Evolutionary conservation across 1,140 invertebrate genomes (phyloP).

Genomic region (Drosophila micromelanica): DNA sequence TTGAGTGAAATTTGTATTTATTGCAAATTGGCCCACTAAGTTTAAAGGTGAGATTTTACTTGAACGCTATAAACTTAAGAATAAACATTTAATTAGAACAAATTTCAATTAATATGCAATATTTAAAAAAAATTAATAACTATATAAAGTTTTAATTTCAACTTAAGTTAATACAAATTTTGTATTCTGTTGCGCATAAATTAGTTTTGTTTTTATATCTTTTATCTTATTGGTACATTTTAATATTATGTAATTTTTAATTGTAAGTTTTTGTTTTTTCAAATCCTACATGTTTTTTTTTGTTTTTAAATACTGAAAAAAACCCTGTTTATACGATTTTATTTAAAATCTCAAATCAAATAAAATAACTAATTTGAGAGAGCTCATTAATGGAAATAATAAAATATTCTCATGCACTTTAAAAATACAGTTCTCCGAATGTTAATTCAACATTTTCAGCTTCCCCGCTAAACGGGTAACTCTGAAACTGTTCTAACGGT

Average conservation of each 20-base stretch:
- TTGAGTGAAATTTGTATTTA: conserved; percentile 65
- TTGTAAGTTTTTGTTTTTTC: not conserved
- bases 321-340: too few relatives aligned
- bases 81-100: not conserved
- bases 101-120: too few relatives aligned
- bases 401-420: not conserved
- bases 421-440: conserved; percentile 3
- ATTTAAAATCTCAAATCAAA: too few relatives aligned
- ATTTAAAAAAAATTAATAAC: too few relatives aligned
- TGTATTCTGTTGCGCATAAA: too few relatives aligned
- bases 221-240: not conserved
- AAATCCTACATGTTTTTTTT: not conserved
- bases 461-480: conserved; percentile 34
- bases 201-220: not conserved
- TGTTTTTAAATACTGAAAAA: too few relatives aligned
- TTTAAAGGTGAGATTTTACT: conserved; percentile 68
- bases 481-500: conserved; percentile 69
- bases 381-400: not conserved
- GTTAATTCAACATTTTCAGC: conserved; percentile 24
- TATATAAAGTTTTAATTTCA: not conserved
- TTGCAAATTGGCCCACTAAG: conserved; percentile 52
- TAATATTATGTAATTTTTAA: too few relatives aligned
- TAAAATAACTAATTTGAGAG: too few relatives aligned
- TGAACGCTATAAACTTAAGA: conserved; percentile 12
- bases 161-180: not conserved